These are phyloP conservation scores for Vimba vimba DNA, from an alignment of 2,113 vertebrate genomes.

Conservation along the genomic window DNA sequence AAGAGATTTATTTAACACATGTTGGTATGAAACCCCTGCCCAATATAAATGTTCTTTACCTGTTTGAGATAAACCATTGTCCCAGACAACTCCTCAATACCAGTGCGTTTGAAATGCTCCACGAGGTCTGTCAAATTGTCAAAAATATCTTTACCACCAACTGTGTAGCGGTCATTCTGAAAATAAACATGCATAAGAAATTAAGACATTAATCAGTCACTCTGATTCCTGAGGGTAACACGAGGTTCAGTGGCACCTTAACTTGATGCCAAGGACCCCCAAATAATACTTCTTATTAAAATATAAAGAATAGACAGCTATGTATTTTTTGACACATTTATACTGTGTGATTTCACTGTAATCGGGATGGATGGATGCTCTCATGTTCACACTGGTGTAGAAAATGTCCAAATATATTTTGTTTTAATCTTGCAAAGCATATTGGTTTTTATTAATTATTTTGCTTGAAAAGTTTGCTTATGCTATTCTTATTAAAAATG, in stretches of 20 bases:
- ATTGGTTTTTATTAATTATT: background rate
- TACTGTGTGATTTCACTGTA: too few species aligned
- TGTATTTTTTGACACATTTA: too few species aligned
- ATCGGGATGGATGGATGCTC: too few species aligned
- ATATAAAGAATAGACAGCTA: background rate
- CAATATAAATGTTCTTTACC: conserved; percentile 65
- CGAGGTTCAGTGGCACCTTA: background rate
- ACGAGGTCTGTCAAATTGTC: conserved; percentile 90
- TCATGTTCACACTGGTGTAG: background rate
- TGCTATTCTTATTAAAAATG: background rate
- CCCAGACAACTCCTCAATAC: conserved; percentile 90
- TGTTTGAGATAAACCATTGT: conserved; percentile 86
- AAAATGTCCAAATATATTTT: background rate
- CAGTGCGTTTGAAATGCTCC: conserved; percentile 86
- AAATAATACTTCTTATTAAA: background rate
- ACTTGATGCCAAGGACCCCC: background rate
- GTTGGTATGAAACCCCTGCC: background rate
- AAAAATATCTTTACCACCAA: conserved; percentile 85
- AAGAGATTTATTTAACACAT: background rate
- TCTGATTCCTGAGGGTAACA: background rate
- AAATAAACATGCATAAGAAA: conserved; percentile 6
- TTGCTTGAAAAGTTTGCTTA: background rate
- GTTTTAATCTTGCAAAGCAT: background rate
- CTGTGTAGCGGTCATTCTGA: conserved; percentile 87
- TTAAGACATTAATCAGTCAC: background rate